A percentile compares a stretch with the other conserved stretches of the same genome.
phyloP scores from a whole-genome alignment of 2,113 vertebrate species.

The Balaenoptera acutorostrata region DNA sequence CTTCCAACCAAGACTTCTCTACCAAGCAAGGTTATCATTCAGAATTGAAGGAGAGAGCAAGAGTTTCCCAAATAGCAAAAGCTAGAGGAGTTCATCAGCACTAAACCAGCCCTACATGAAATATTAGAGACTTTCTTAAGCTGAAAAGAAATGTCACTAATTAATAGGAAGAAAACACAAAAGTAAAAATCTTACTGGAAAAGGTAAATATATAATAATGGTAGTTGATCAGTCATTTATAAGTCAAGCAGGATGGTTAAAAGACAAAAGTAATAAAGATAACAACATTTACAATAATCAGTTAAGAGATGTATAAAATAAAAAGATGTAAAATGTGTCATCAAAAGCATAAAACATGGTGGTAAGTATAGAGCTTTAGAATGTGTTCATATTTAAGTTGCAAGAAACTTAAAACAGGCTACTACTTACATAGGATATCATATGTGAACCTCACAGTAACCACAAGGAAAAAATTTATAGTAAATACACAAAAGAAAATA shows the following conservation, averaged over 20 bases:
- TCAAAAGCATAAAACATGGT: not conserved
- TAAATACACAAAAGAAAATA: not conserved
- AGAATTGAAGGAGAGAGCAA: not conserved
- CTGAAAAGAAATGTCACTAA: not conserved
- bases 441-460: not conserved
- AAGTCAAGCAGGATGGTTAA: not conserved
- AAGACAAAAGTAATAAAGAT: not conserved
- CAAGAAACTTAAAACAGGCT: not conserved
- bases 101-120: not conserved
- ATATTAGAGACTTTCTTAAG: not conserved
- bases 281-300: not conserved
- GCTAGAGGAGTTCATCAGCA: not conserved
- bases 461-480: not conserved
- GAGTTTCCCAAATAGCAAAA: not conserved
- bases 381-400: not conserved
- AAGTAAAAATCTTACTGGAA: not conserved
- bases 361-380: not conserved
- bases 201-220: not conserved
- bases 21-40: not conserved
- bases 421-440: not conserved
- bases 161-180: not conserved
- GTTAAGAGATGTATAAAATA: not conserved
- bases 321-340: not conserved
- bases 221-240: not conserved
- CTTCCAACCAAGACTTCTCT: not conserved